Base-by-base conservation (phyloP, 2,797 vertebrate genomes). In the Buphagus erythrorhynchus region DNA sequence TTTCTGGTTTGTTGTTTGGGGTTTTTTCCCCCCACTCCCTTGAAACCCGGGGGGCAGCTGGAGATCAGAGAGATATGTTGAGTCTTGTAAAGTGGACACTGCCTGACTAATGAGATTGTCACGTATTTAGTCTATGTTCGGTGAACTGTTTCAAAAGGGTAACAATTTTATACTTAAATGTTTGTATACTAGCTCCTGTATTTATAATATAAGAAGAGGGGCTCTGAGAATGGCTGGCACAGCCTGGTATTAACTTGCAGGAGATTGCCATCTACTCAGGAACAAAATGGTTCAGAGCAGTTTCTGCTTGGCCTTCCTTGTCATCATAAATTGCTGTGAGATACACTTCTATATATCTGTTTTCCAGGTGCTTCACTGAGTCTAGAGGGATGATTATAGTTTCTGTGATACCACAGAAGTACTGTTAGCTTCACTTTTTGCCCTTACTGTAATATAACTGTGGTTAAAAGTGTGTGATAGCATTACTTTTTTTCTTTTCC, bases 1-100 rank as follows among this genome's bases (percentile, higher is more conserved):
- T 86, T 90, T 72, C 54, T 90, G 14, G 2, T 80, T 88, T 79
- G 29, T 43, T 88, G 14, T 45, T 52, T n/a, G 9, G 20, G 4
- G 1, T 0, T 8, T 26, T 58, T n/a, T 4, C 3, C 3, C 1
- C 1, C 13, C 3, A 38, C 33, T 45, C 15, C 14, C 2, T 26
- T 71, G 66, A 84, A 86, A 71, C 77, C 46, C 69, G 78, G 36
- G 57, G 17, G 8, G 25, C 67, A 68, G n/a, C n/a, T 80, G 31
- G 38, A 93, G 49, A 36, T 72, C 46, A n/a, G 35, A 73, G 40
- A 24, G 13, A 10, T 48, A 12, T 54, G 20, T 52, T 86, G 48
- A n/a, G 10, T 79, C 48, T 48, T 59, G 25, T 87, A 14, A 62
- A 85, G 71, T 55, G 25, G 65, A 38, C 66, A 48, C 45, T 61